Conservation (phyloP, 2,113 vertebrate genomes). For the Mormyrus lacerda region DNA sequence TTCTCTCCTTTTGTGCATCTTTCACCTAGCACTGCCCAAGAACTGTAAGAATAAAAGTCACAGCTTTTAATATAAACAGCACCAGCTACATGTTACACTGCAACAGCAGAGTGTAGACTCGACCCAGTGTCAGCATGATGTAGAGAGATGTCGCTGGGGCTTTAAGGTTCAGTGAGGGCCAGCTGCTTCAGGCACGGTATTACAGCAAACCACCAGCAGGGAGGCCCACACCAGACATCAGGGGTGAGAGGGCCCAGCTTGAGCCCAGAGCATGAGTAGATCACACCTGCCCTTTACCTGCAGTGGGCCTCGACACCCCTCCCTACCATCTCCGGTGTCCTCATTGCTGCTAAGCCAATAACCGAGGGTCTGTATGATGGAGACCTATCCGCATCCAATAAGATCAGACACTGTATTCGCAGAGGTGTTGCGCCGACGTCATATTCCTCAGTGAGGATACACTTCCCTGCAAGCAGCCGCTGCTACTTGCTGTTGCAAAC, state of each 20-base stretch:
- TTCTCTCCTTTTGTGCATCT: background rate
- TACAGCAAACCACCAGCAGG: constrained; percentile 31
- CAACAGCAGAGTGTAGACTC: background rate
- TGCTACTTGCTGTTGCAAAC: constrained; percentile 13
- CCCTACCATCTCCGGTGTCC: background rate
- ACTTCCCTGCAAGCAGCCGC: constrained; percentile 26
- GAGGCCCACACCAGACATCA: constrained; percentile 27
- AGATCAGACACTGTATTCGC: constrained; percentile 1
- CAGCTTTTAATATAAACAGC: background rate
- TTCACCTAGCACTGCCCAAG: background rate
- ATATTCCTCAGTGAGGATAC: constrained; percentile 1
- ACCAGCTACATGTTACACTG: background rate
- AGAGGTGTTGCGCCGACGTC: background rate
- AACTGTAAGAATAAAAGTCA: background rate
- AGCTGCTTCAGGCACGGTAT: constrained; percentile 38
- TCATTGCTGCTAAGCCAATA: constrained; percentile 11
- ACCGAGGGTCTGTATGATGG: background rate
- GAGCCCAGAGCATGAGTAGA: constrained; percentile 27
- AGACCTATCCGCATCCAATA: background rate
- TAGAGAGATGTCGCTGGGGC: background rate
- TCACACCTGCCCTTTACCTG: constrained; percentile 38
- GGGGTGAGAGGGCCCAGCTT: constrained; percentile 40
- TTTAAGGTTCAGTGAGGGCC: constrained; percentile 23
- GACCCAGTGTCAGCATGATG: background rate
- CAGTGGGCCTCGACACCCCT: background rate